Percentiles rank a stretch among this genome's conserved stretches.
phyloP scores from a whole-genome alignment of 2,113 vertebrate species.

The Prunella fulvescens region DNA sequence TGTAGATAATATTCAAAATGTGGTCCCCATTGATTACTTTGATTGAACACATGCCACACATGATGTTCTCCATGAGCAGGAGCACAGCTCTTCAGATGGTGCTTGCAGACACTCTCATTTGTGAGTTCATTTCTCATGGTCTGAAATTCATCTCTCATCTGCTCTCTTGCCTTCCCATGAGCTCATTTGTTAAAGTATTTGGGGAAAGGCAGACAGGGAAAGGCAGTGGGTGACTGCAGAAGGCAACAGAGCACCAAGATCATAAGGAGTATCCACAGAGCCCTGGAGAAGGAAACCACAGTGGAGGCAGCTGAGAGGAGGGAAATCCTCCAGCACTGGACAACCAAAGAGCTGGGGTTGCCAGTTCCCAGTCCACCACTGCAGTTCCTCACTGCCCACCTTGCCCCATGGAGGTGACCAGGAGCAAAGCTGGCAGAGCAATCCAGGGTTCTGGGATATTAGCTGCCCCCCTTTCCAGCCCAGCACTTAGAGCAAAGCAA shows the following conservation, averaged over 20 bases:
- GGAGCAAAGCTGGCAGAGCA: background rate
- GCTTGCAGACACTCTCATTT: background rate
- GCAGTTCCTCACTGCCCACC: background rate
- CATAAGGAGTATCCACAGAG: background rate
- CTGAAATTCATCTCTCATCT: background rate
- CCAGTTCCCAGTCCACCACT: background rate
- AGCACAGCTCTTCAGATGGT: background rate
- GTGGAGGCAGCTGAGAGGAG: background rate
- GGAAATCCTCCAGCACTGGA: background rate
- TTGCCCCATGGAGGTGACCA: background rate
- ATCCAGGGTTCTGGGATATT: background rate
- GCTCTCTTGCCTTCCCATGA: background rate
- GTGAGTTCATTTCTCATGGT: background rate
- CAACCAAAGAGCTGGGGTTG: background rate
- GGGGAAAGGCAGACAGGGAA: background rate
- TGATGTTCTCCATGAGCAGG: background rate
- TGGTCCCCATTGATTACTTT: conserved; percentile 10
- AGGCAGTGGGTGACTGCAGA: background rate
- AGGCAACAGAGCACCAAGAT: background rate
- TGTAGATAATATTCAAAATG: conserved; percentile 28
- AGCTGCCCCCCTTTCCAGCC: background rate
- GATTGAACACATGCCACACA: conserved; percentile 11
- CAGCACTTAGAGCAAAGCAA: background rate
- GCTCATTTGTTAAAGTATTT: background rate
- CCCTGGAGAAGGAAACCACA: background rate